These are phyloP conservation scores for Melanotaenia maccullochi DNA, from an alignment of 2,797 vertebrate species.

Conservation along the genomic window DNA sequence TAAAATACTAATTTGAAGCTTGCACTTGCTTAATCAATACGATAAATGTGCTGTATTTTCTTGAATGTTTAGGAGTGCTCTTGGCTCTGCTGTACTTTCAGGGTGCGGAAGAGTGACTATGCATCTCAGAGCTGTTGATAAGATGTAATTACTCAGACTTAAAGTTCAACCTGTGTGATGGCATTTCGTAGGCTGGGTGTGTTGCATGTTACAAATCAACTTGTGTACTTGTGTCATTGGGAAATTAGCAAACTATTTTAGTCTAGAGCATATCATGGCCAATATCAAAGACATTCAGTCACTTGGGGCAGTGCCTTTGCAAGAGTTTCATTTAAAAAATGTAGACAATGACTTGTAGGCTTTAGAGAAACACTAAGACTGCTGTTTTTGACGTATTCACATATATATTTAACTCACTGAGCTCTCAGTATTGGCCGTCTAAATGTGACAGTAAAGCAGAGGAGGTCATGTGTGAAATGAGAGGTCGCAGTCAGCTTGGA, in stretches of 20 bases:
- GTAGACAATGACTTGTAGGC: neutral
- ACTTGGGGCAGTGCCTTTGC: neutral
- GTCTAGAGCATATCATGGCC: neutral
- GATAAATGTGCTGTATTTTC: constrained; percentile 6
- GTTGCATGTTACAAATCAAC: neutral
- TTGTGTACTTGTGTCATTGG: neutral
- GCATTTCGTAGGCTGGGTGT: constrained; percentile 17
- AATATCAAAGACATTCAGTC: neutral
- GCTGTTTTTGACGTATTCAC: neutral
- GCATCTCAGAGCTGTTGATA: constrained; percentile 39
- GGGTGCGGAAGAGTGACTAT: constrained; percentile 49
- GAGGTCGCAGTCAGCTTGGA: neutral
- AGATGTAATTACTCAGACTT: constrained; percentile 22
- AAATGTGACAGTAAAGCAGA: neutral
- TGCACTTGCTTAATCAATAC: neutral
- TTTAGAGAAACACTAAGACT: neutral
- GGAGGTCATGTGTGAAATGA: constrained; percentile 3
- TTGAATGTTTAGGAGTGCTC: constrained; percentile 38
- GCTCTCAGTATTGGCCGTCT: neutral
- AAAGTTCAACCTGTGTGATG: constrained; percentile 1
- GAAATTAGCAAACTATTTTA: neutral
- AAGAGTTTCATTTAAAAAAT: no score
- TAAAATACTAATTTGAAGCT: neutral
- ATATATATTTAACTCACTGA: neutral
- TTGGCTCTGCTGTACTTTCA: neutral